A percentile compares a stretch with the other conserved stretches of the same genome.
Conservation (phyloP, 2,797 vertebrate genomes). For the Coendou prehensilis region DNA sequence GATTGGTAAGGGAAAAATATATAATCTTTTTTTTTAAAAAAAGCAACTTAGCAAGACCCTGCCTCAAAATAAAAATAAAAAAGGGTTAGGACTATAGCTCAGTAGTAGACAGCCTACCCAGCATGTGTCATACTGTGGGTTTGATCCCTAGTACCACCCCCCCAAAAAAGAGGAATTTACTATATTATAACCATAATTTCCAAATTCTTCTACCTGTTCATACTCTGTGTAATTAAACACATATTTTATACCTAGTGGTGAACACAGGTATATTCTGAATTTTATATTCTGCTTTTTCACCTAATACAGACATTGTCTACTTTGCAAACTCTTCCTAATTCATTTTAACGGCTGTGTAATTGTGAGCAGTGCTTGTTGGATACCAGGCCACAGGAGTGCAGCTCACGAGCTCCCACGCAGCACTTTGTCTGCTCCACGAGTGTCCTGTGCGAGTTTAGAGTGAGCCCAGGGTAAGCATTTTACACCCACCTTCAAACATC, state of each 20-base stretch:
- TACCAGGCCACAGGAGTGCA: neutral
- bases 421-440: neutral
- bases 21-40: neutral
- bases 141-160: neutral
- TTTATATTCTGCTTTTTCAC: neutral
- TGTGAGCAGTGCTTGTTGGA: neutral
- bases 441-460: neutral
- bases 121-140: neutral
- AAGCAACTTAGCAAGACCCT: neutral
- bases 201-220: neutral
- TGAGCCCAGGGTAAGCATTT: accelerated
- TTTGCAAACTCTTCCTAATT: neutral
- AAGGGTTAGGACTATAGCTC: neutral
- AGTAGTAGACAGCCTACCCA: neutral
- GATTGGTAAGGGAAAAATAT: neutral
- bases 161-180: neutral
- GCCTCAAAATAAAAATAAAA: neutral
- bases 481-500: neutral
- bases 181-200: neutral
- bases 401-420: neutral
- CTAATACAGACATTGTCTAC: neutral
- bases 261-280: neutral
- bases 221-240: neutral
- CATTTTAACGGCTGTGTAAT: neutral
- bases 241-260: neutral